phyloP scores from a whole-genome alignment of 92 coral and sea anemone species.

The Epizoanthus stellaris region DNA sequence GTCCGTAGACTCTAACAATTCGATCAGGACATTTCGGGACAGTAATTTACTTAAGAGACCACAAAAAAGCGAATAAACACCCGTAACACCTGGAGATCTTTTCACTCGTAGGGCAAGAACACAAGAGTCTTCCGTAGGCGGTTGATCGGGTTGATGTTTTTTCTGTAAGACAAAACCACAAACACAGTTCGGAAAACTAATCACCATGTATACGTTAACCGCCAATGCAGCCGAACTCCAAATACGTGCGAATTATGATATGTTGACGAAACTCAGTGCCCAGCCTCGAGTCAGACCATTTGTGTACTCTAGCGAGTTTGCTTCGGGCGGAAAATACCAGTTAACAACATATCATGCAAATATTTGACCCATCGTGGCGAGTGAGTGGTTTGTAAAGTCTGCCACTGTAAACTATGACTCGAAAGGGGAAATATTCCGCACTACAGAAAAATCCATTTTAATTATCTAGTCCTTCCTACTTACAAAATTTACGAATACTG shows the following conservation, averaged over 20 bases:
- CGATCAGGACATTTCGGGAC: neutral
- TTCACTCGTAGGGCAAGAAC: neutral
- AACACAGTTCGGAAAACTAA: constrained; percentile 19
- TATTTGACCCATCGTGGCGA: constrained; percentile 87
- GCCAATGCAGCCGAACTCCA: constrained; percentile 29
- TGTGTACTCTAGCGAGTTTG: constrained; percentile 62
- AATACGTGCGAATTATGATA: constrained; percentile 32
- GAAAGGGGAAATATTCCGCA: constrained; percentile 1
- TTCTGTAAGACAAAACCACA: neutral
- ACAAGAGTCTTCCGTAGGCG: neutral
- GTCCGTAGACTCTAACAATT: neutral
- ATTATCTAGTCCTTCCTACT: neutral
- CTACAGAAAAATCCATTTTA: constrained; percentile 11
- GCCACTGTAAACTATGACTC: constrained; percentile 71
- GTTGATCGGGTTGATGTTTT: neutral
- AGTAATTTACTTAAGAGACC: neutral
- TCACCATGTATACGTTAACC: constrained; percentile 24
- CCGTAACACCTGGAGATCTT: neutral
- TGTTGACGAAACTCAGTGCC: constrained; percentile 42
- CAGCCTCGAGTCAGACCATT: constrained; percentile 28
- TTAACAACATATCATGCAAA: constrained; percentile 88
- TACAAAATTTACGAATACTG: constrained; percentile 31
- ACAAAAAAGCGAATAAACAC: neutral
- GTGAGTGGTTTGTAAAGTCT: constrained; percentile 67
- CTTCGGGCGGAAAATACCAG: constrained; percentile 65